Conservation (phyloP, 1,140 invertebrate species). For the Aphelinus atriplicis region DNA sequence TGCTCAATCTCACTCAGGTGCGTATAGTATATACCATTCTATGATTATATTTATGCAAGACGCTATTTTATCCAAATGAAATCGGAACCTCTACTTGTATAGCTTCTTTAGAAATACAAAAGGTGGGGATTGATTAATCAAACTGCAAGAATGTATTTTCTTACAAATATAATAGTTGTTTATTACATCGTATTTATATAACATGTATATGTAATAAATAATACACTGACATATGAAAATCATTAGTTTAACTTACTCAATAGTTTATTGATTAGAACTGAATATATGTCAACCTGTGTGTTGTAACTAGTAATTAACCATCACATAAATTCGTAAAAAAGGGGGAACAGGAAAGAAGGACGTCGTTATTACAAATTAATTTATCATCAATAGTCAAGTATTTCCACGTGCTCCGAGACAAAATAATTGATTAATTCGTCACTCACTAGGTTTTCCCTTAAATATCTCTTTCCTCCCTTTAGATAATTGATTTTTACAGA, state of each 20-base stretch:
- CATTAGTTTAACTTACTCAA: conserved; percentile 20
- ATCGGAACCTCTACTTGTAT: no score
- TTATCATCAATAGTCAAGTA: conserved; percentile 4
- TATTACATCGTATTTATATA: conserved; percentile 40
- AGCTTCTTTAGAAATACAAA: no score
- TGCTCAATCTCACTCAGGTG: no score
- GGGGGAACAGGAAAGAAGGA: not conserved
- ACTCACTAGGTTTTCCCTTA: not conserved
- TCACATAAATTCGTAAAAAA: not conserved
- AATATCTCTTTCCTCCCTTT: not conserved
- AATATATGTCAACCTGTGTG: not conserved
- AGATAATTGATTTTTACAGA: not conserved
- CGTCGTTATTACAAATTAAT: conserved; percentile 25
- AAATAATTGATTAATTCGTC: conserved; percentile 30
- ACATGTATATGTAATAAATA: conserved; percentile 36
- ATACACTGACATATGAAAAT: conserved; percentile 36
- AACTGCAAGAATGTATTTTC: not conserved
- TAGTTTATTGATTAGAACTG: conserved; percentile 10
- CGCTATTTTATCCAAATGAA: no score
- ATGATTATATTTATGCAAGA: no score
- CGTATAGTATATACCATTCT: no score
- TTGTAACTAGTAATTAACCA: no score
- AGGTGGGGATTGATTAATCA: no score
- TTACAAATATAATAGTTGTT: conserved; percentile 43
- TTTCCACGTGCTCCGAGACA: conserved; percentile 2